Base-by-base conservation (phyloP, 2,113 vertebrate genomes). In the Leucoraja erinaceus region DNA sequence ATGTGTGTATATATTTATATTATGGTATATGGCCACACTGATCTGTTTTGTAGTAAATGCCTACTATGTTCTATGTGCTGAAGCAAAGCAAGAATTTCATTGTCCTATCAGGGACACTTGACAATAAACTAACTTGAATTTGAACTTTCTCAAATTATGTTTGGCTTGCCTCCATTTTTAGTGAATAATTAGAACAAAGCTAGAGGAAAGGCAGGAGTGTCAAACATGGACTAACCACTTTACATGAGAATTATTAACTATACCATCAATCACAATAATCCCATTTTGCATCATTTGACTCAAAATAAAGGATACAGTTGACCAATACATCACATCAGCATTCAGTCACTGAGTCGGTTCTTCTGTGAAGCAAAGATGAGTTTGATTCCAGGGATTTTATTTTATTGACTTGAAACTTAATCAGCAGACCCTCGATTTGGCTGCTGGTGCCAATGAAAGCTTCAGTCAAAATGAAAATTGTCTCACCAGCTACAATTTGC, bases 391-490 rank as follows among this genome's bases (percentile, higher is more conserved):
- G 83, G 83, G 83, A 86, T 86, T 86, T 56, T 86, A 59, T n/a
- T 86, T 86, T 86, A 86, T 86, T 63, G 59, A 86, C 83, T 86
- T 63, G 61, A 59, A 86, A 61, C n/a, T 28, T 86, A 86, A 63
- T 86, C 83, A 86, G 28, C 56, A 61, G 59, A 86, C 63, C 59
- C 59, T 86, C 59, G 28, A 61, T 86, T 86, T 86, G 83, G 83
- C 83, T 86, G 56, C 59, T 86, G 83, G 83, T 86, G 59, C 59
- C 83, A 86, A 86, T 86, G 83, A 86, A 61, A 86, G 31, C 63
- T 86, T 86, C 83, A 86, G 83, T 31, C 63, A 59, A 88, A 88
- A 59, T 59, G 59, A 88, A 88, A 88, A 88, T 88, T 88, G 59
- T 16, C n/a, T 88, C n/a, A 59, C 83, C 63, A 33, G 83, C 83